Base-by-base conservation (phyloP, 1,140 invertebrate genomes). In the Muscidifurax raptorellus region DNA sequence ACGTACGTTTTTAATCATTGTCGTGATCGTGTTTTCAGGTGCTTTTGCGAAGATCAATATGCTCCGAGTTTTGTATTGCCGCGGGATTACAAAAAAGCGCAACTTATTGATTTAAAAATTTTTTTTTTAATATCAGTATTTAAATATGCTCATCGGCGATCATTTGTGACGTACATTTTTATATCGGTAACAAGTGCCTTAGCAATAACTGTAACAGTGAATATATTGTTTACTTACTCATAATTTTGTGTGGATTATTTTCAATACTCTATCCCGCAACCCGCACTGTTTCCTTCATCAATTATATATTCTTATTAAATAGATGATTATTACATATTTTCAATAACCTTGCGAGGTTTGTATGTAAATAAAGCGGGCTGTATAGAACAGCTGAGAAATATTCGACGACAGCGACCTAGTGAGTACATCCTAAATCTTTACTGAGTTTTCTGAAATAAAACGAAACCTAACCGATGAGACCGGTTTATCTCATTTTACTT, bases 191-290 rank as follows among this genome's bases (percentile, higher is more conserved):
- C 89, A 92, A 91, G 89, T 92, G 91, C 90, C 91, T 91, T 92
- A 92, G 90, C 86, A 90, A 91, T 91, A 89, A 91, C 84, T 87
- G 90, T 92, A 92, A 92, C 88, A 90, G 90, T 92, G 92, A 92
- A 92, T 90, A 91, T 91, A 92, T 91, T 92, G 90, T 92, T 93
- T 93, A 93, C 91, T 92, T 92, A 92, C 88, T 87, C 88, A 90
- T 87, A 81, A 67, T 77, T 36, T 59, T 77, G n/a, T 85, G 47
- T 76, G 9, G 3, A 67, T 28, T 27, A 27, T 27, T 28, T 67
- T 67, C 9, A 12, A 25, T 67, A 2, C 3, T 67, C 27, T 67
- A 67, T 67, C 25, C 66, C 66, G 0, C 0, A 27, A 67, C 66
- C 32, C 32, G 32, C 66, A 67, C 10, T 67, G 15, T 18, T 18